Evolutionary conservation across 1,140 invertebrate species (phyloP).

Genomic region (Rhyacophila brunnea): DNA sequence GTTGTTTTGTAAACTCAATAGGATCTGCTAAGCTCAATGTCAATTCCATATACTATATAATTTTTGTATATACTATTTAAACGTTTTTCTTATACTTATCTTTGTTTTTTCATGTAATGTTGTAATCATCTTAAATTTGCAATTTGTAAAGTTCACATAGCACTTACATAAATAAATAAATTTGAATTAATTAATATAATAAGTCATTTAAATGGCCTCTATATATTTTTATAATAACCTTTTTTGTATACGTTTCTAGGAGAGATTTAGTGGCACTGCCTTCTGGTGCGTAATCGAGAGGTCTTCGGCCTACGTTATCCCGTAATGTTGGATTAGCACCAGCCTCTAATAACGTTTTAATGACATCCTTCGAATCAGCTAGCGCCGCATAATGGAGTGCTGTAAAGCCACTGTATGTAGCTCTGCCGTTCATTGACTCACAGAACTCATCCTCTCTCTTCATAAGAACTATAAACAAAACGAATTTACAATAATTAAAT

Average conservation of each 20-base stretch:
- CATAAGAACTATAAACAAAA: constrained; percentile 58
- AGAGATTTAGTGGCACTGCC: constrained; percentile 38
- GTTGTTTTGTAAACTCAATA: too few relatives aligned
- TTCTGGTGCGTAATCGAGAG: constrained; percentile 74
- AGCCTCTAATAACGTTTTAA: constrained; percentile 60
- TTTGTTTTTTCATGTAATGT: too few relatives aligned
- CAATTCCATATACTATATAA: too few relatives aligned
- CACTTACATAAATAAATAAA: too few relatives aligned
- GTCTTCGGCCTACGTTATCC: constrained; percentile 76
- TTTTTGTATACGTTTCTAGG: constrained; percentile 25
- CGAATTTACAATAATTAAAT: too few relatives aligned
- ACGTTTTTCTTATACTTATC: too few relatives aligned
- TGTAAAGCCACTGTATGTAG: constrained; percentile 82
- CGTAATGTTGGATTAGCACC: constrained; percentile 72
- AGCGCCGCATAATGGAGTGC: constrained; percentile 88
- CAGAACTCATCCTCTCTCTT: constrained; percentile 80
- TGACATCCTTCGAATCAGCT: constrained; percentile 64
- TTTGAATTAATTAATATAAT: too few relatives aligned
- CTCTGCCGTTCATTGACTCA: constrained; percentile 68
- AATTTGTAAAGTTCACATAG: too few relatives aligned
- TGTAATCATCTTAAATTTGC: too few relatives aligned
- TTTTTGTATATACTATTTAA: too few relatives aligned
- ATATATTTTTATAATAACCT: constrained; percentile 17
- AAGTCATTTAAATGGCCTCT: too few relatives aligned
- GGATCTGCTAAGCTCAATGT: too few relatives aligned